A percentile compares a stretch with the other conserved stretches of the same genome.
These are phyloP conservation scores for Drosophila colorata DNA, from an alignment of 2,888 invertebrate species.

Conservation along the genomic window DNA sequence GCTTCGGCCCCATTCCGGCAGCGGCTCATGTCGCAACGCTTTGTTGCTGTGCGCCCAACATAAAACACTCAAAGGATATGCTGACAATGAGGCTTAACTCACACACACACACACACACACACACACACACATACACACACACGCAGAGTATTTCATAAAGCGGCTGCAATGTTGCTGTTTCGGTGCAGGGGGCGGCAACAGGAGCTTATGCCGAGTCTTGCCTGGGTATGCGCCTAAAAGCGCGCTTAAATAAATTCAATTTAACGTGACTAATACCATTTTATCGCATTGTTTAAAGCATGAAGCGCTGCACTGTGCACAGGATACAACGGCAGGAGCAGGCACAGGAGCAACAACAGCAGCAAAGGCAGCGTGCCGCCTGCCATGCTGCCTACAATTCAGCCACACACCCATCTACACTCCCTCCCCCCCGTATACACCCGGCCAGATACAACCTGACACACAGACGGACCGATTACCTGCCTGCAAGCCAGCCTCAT, in stretches of 20 bases:
- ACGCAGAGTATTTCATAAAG: slow-evolving; percentile 21
- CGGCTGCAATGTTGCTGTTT: slow-evolving; percentile 23
- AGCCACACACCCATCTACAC: too few species aligned
- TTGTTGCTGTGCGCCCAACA: slow-evolving; percentile 55
- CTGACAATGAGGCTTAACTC: slow-evolving; percentile 78
- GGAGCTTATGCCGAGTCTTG: slow-evolving; percentile 55
- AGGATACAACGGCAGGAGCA: slow-evolving; percentile 17
- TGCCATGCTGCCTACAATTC: slow-evolving; percentile 7
- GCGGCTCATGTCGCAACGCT: slow-evolving; percentile 29
- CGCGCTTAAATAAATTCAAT: slow-evolving; percentile 81
- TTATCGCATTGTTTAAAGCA: slow-evolving; percentile 81
- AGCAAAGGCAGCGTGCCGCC: slow-evolving; percentile 5
- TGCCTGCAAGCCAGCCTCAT: slow-evolving; percentile 45
- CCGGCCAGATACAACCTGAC: neutral
- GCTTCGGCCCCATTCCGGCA: neutral
- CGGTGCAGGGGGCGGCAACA: slow-evolving; percentile 6
- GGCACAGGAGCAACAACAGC: slow-evolving; percentile 5
- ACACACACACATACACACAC: slow-evolving; percentile 9
- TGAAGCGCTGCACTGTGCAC: slow-evolving; percentile 64
- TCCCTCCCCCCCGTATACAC: slow-evolving; percentile 1
- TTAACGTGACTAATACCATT: slow-evolving; percentile 81
- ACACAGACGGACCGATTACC: slow-evolving; percentile 43
- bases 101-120: slow-evolving; percentile 34
- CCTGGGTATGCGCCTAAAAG: slow-evolving; percentile 73
- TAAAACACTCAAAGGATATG: slow-evolving; percentile 81